Conservation (phyloP, 2,797 vertebrate species). For the Holocentrus rufus region DNA sequence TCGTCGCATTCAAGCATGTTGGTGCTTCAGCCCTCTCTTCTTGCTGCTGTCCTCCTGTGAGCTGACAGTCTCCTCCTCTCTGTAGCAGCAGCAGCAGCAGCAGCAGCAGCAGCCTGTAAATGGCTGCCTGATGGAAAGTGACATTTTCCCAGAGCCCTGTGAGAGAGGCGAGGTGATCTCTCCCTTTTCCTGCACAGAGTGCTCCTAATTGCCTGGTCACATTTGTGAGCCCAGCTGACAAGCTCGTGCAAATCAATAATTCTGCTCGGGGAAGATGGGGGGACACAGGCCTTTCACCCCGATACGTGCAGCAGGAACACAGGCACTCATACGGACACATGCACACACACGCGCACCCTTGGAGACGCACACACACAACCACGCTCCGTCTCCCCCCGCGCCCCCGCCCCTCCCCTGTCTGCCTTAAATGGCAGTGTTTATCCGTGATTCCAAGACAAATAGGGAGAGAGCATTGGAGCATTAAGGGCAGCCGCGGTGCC, state of each 20-base stretch:
- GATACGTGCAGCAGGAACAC: conserved; percentile 37
- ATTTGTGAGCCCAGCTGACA: conserved; percentile 80
- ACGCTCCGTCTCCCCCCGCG: conserved; percentile 14
- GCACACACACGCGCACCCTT: neutral
- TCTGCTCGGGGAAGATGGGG: conserved; percentile 54
- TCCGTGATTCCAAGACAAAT: conserved; percentile 78
- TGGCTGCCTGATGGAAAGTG: conserved; percentile 81
- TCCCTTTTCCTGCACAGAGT: conserved; percentile 76
- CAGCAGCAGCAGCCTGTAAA: conserved; percentile 69
- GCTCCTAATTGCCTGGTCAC: conserved; percentile 81
- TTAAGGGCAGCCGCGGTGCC: conserved; percentile 68
- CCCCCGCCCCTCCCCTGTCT: conserved; percentile 38
- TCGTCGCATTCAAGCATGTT: conserved; percentile 41
- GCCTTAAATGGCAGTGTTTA: conserved; percentile 79
- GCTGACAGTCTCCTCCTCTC: conserved; percentile 50
- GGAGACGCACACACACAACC: conserved; percentile 34
- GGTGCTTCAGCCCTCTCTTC: conserved; percentile 42
- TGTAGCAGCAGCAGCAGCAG: conserved; percentile 5
- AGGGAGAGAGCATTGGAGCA: conserved; percentile 72
- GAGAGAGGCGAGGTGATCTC: conserved; percentile 76
- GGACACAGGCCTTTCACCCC: conserved; percentile 43
- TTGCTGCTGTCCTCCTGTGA: conserved; percentile 20
- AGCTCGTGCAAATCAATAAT: conserved; percentile 82
- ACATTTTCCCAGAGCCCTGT: conserved; percentile 80
- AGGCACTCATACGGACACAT: conserved; percentile 39